Evolutionary conservation across 2,888 invertebrate genomes (phyloP), one percentile per base, ranked within the genome.

Genomic region (Anarsia innoxiella): DNA sequence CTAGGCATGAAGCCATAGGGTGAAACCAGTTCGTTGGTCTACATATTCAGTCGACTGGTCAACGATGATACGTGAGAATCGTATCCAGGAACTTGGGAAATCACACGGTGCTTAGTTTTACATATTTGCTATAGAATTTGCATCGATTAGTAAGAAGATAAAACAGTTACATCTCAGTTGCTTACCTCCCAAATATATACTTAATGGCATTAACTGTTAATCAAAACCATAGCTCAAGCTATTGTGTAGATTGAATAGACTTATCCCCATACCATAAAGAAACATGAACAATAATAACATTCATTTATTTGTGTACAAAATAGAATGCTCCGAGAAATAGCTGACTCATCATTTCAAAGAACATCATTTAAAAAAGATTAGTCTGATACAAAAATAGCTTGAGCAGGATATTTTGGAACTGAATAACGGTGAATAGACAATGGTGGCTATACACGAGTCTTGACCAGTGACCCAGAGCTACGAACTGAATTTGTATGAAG

Each of bases 21-120:
- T 77, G 72, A 82, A 83, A 77, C 82, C 67, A 78, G 83, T 82
- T 77, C 72, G 67, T 67, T 65, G 83, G 70, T 79, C 80, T 66
- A 83, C 82, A 82, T 83, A 80, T 68, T 50, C 76, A 83, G 56
- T 69, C 64, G 58, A 64, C 68, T 80, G 78, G 66, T 63, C 77
- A 73, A 54, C 66, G 59, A 63, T 69, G 71, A 72, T 69, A 76
- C 62, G 69, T 78, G 77, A 78, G 75, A 80, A 73, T 57, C 55
- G 51, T 59, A 70, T 73, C 69, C 69, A 74, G 68, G 69, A 76
- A 76, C 66, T 66, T 59, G 54, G 68, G 71, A 76, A 73, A 77
- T 64, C 67, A 55, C 47, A 28, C 12, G 12, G 28, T 23, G 12
- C 23, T 11, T 12, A 5, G 8, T 12, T 34, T 34, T 13, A 14